These are phyloP conservation scores for Meandrina meandrites DNA, from an alignment of 92 coral and sea anemone species.

Conservation along the genomic window DNA sequence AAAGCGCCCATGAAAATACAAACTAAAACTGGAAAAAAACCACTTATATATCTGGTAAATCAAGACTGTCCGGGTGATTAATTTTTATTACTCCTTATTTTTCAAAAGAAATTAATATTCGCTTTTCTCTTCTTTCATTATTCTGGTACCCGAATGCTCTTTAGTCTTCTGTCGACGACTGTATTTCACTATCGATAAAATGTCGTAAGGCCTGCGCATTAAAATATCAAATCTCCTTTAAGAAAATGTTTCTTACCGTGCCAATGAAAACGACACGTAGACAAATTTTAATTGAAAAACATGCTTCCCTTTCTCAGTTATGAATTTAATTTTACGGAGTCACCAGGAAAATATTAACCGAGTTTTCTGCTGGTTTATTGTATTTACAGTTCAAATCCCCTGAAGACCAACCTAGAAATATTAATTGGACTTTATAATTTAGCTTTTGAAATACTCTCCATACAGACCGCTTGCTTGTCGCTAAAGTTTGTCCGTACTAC, in stretches of 20 bases:
- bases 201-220: not conserved
- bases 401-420: not conserved
- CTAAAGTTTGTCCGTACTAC: too few species aligned
- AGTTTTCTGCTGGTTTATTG: not conserved
- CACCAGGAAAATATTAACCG: not conserved
- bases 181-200: not conserved
- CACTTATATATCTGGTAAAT: not conserved
- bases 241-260: not conserved
- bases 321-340: not conserved
- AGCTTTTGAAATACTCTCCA: not conserved
- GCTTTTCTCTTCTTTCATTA: not conserved
- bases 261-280: not conserved
- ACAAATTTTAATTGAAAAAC: not conserved
- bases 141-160: not conserved
- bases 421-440: constrained; percentile 4
- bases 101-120: not conserved
- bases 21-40: not conserved
- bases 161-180: not conserved
- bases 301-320: too few species aligned
- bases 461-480: too few species aligned
- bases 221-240: not conserved
- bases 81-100: not conserved
- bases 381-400: not conserved
- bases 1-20: not conserved
- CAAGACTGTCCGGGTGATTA: not conserved